Percentiles rank a stretch among this genome's conserved stretches.
These are phyloP conservation scores for Diplosoma virens DNA, from an alignment of 23 tunicate genomes.

Conservation along the genomic window DNA sequence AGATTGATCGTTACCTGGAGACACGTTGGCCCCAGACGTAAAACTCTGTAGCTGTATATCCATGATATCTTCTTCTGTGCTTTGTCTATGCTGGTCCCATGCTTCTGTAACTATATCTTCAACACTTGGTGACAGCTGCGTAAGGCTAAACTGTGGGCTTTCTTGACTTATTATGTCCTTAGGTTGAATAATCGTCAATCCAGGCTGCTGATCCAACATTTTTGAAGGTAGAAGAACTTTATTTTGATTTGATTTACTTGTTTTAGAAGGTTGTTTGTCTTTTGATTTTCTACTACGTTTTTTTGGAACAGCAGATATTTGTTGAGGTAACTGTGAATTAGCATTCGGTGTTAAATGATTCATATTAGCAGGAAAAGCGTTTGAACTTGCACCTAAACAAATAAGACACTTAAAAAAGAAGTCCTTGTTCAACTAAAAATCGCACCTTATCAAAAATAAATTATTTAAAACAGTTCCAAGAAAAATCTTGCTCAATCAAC, in stretches of 20 bases:
- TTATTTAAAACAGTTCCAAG: too few species aligned
- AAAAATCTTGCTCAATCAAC: too few species aligned
- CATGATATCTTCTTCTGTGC: slow-evolving; percentile 73
- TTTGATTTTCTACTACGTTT: slow-evolving; percentile 54
- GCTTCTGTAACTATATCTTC: slow-evolving; percentile 73
- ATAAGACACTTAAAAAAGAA: too few species aligned
- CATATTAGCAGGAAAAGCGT: background rate
- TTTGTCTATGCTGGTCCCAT: slow-evolving; percentile 52
- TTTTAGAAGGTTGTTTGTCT: slow-evolving; percentile 51
- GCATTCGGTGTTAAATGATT: background rate
- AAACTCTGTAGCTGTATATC: slow-evolving; percentile 68
- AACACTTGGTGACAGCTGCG: slow-evolving; percentile 64
- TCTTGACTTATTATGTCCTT: slow-evolving; percentile 2
- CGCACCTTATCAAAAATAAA: too few species aligned
- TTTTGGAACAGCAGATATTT: slow-evolving; percentile 26
- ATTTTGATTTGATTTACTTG: background rate
- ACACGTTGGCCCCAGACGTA: slow-evolving; percentile 39
- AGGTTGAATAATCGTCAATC: background rate
- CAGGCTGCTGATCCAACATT: background rate
- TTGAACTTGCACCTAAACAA: background rate
- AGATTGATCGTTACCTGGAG: slow-evolving; percentile 15
- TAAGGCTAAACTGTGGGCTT: slow-evolving; percentile 19
- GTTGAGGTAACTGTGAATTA: background rate
- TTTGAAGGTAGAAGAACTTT: background rate
- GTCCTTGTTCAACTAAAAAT: too few species aligned